These are phyloP conservation scores for Temnothorax rugatulus DNA, from an alignment of 2,888 invertebrate species.

Conservation along the genomic window DNA sequence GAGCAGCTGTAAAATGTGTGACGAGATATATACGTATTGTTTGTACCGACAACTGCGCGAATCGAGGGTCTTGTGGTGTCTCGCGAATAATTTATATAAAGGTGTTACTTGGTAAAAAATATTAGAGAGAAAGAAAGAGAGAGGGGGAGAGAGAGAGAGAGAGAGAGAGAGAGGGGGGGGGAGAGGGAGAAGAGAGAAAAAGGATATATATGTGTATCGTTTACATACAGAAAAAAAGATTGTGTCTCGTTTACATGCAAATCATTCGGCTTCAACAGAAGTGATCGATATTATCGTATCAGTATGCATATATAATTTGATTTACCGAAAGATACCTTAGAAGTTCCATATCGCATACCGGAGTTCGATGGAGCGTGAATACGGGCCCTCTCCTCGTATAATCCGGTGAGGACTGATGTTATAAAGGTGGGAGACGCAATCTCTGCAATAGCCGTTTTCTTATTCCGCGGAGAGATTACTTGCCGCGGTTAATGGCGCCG, in stretches of 20 bases:
- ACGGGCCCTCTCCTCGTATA: background rate
- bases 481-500: slow-evolving; percentile 31
- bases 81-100: slow-evolving; percentile 31
- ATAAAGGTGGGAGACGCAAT: slow-evolving; percentile 18
- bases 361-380: background rate
- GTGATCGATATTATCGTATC: background rate
- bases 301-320: slow-evolving; percentile 1
- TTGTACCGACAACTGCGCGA: slow-evolving; percentile 39
- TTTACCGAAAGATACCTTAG: background rate
- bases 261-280: background rate
- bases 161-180: no score
- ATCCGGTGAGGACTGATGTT: background rate
- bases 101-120: slow-evolving; percentile 36
- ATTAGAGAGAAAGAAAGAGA: background rate
- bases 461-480: slow-evolving; percentile 43
- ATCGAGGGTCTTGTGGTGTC: slow-evolving; percentile 25
- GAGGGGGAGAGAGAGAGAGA: background rate
- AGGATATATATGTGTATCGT: background rate
- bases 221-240: slow-evolving; percentile 1
- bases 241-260: slow-evolving; percentile 29
- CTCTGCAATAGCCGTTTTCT: slow-evolving; percentile 38
- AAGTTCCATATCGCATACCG: background rate
- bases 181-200: background rate
- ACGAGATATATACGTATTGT: slow-evolving; percentile 51
- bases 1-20: slow-evolving; percentile 53